These are phyloP conservation scores for Tenthredo mesomela DNA, from an alignment of 2,888 invertebrate species.

Conservation along the genomic window DNA sequence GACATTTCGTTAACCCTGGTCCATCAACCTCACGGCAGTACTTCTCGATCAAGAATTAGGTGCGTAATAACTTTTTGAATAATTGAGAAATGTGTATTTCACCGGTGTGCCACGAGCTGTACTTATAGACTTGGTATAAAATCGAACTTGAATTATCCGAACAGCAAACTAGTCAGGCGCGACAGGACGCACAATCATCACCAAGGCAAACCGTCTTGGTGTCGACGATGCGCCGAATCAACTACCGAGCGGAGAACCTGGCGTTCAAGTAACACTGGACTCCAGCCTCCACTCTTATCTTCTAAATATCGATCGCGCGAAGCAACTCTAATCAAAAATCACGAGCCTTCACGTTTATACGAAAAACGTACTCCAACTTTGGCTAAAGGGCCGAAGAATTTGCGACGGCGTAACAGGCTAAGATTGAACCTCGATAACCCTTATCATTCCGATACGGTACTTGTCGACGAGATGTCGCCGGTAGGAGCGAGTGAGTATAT, in stretches of 20 bases:
- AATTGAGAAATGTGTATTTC: background rate
- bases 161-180: constrained; percentile 49
- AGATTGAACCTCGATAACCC: constrained; percentile 11
- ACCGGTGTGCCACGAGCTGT: background rate
- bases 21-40: constrained; percentile 24
- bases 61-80: background rate
- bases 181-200: constrained; percentile 38
- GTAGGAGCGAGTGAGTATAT: constrained; percentile 51
- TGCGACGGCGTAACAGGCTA: constrained; percentile 20
- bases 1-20: constrained; percentile 44
- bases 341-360: constrained; percentile 13
- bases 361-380: constrained; percentile 6
- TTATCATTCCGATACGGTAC: constrained; percentile 48
- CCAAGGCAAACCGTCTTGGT: constrained; percentile 27
- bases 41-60: constrained; percentile 33
- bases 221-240: constrained; percentile 50
- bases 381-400: constrained; percentile 17
- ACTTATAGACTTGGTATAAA: background rate
- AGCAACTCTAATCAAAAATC: constrained; percentile 50
- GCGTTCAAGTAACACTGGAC: constrained; percentile 41
- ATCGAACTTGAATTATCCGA: background rate
- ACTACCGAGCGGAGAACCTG: constrained; percentile 45
- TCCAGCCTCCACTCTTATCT: constrained; percentile 21
- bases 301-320: constrained; percentile 38
- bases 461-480: constrained; percentile 48